Base-by-base conservation (phyloP, 2,888 invertebrate species). In the Synanthedon andrenaeformis region DNA sequence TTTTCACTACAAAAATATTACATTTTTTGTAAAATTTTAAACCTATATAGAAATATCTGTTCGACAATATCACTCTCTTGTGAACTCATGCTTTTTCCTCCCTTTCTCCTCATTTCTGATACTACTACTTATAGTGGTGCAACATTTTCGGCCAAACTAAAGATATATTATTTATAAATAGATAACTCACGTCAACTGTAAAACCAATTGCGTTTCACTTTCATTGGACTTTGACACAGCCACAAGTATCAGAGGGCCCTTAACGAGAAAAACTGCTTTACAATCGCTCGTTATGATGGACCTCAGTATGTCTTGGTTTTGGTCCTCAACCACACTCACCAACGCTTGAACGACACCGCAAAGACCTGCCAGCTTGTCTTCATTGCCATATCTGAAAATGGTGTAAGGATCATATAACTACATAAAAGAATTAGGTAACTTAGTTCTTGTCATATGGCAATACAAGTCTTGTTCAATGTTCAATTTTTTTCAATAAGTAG, bases 341-440 rank as follows among this genome's bases (percentile, higher is more conserved):
- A 98, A 78, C 0, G 97, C 98, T 79, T 97, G 96, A 87, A 97
- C 95, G 1, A 98, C 95, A 13, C 98, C 98, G 86, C 97, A 98
- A 13, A 97, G 83, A 13, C 97, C 96, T 6, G 96, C 97, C 66
- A 98, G 82, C 76, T 96, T 95, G 72, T 98, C 97, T 86, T 98
- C 98, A 77, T 92, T 94, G 4, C 97, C 97, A 81, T 96, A 93
- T 67, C 96, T 94, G 72, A 56, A 80, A 76, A 57, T 10, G 10
- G 35, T 3, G 35, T 35, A 59, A 56, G 58, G 54, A 14, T 48
- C n/a, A 23, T 28, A 57, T 54, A 51, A 55, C 35, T 23, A 42
- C 13, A 42, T 42, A 10, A 12, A 3, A 4, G 4, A n/a, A 4
- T 42, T n/a, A n/a, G n/a, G n/a, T 42, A 42, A 42, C 3, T 3